Evolutionary conservation across 2,797 vertebrate species (phyloP).

Genomic region (Leucoraja ocellata): DNA sequence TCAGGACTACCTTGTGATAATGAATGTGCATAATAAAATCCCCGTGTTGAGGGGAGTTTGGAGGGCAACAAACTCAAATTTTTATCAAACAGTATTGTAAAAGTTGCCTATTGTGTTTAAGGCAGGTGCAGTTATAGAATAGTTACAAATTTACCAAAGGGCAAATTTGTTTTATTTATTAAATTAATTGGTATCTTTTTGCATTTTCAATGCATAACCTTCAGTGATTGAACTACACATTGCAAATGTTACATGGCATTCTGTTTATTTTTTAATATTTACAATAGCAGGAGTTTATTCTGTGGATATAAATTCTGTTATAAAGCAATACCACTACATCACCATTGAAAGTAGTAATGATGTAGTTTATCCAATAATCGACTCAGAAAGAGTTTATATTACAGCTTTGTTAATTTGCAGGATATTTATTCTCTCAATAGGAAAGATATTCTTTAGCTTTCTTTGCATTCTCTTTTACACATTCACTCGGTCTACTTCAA

Average conservation of each 20-base stretch:
- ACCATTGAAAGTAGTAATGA: neutral
- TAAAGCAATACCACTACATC: neutral
- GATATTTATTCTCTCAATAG: neutral
- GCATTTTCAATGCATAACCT: neutral
- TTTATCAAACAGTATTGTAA: neutral
- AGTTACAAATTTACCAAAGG: slow-evolving; percentile 2
- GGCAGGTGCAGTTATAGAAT: neutral
- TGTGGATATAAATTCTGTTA: neutral
- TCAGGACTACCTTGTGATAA: neutral
- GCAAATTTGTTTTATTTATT: neutral
- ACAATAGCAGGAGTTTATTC: neutral
- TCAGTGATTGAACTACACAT: neutral
- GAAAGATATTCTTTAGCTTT: neutral
- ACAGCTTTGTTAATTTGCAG: neutral
- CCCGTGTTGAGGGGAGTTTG: neutral
- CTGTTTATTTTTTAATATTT: neutral
- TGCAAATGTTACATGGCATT: neutral
- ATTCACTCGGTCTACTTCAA: neutral
- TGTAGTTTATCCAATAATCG: neutral
- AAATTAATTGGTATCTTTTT: too few relatives aligned
- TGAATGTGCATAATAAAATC: neutral
- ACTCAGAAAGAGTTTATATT: neutral
- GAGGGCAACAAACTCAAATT: neutral
- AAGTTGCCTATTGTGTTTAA: neutral
- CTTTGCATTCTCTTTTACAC: neutral